Percentiles rank a stretch among this genome's conserved stretches.
phyloP scores from a whole-genome alignment of 2,797 vertebrate species.

The Etheostoma nigrum region DNA sequence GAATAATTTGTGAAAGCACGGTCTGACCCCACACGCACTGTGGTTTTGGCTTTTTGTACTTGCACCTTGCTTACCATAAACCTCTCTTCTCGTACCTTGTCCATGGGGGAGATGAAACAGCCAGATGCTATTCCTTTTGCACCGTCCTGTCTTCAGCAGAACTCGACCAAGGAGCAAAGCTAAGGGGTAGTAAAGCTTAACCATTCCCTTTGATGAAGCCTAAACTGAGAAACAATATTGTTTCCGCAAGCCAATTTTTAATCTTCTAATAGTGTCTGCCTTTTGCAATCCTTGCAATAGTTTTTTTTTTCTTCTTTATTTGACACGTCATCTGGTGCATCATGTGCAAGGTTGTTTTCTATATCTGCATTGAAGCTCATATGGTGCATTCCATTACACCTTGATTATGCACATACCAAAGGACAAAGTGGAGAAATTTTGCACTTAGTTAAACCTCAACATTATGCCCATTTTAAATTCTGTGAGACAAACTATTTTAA shows the following conservation, averaged over 20 bases:
- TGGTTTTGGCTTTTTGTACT: conserved; percentile 77
- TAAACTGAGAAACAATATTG: conserved; percentile 61
- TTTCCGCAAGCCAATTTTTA: conserved; percentile 64
- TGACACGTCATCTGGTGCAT: conserved; percentile 67
- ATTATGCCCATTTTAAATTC: conserved; percentile 63
- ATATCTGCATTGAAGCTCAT: conserved; percentile 63
- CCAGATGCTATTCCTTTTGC: conserved; percentile 70
- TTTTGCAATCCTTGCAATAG: conserved; percentile 68
- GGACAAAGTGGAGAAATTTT: conserved; percentile 78
- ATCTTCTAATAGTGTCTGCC: conserved; percentile 63
- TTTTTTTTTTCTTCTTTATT: conserved; percentile 31
- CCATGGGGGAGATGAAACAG: conserved; percentile 66
- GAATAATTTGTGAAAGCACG: conserved; percentile 97
- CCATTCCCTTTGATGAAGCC: conserved; percentile 63
- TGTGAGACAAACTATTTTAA: conserved; percentile 47
- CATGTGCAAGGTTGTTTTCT: conserved; percentile 64
- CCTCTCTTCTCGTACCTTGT: conserved; percentile 55
- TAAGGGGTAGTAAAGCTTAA: conserved; percentile 61
- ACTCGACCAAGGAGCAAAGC: conserved; percentile 63
- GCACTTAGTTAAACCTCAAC: conserved; percentile 73
- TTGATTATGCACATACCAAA: conserved; percentile 77
- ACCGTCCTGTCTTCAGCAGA: conserved; percentile 73
- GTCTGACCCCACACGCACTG: conserved; percentile 80
- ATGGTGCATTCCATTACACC: conserved; percentile 67
- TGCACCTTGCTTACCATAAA: conserved; percentile 90